Conservation (phyloP, 2,797 vertebrate species). For the Novumbra hubbsi region DNA sequence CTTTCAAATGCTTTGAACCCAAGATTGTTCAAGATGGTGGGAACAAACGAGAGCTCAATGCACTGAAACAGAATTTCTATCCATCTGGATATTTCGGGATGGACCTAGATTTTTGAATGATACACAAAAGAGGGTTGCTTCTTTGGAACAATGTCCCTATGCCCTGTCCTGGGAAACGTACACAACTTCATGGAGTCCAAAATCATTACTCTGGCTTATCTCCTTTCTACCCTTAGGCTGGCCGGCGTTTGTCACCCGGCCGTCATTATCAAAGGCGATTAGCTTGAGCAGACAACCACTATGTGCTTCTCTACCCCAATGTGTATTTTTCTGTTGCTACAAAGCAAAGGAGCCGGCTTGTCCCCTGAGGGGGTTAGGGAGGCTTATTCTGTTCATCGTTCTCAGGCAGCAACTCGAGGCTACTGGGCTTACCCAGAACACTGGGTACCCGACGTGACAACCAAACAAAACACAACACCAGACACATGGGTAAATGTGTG, state of each 20-base stretch:
- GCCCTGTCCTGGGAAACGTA: background rate
- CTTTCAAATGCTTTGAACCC: background rate
- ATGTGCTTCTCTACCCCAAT: constrained; percentile 17
- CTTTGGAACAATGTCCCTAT: background rate
- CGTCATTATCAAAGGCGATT: constrained; percentile 15
- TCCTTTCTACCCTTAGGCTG: constrained; percentile 25
- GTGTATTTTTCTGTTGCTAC: constrained; percentile 19
- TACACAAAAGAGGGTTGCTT: background rate
- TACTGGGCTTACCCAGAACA: background rate
- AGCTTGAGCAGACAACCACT: constrained; percentile 17
- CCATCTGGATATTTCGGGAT: background rate
- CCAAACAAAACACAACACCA: background rate
- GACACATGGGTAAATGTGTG: background rate
- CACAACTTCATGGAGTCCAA: constrained; percentile 28
- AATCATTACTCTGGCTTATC: constrained; percentile 23
- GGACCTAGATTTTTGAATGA: background rate
- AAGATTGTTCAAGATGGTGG: background rate
- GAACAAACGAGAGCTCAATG: background rate
- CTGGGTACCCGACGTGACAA: background rate
- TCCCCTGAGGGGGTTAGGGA: background rate
- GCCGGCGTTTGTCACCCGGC: constrained; percentile 33
- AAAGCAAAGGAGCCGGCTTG: background rate
- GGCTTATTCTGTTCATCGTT: background rate
- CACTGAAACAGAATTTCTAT: background rate
- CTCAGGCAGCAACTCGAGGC: background rate